Evolutionary conservation across 2,888 invertebrate species (phyloP), one percentile per base, ranked within the genome.

Genomic region (Entomobrya proxima): DNA sequence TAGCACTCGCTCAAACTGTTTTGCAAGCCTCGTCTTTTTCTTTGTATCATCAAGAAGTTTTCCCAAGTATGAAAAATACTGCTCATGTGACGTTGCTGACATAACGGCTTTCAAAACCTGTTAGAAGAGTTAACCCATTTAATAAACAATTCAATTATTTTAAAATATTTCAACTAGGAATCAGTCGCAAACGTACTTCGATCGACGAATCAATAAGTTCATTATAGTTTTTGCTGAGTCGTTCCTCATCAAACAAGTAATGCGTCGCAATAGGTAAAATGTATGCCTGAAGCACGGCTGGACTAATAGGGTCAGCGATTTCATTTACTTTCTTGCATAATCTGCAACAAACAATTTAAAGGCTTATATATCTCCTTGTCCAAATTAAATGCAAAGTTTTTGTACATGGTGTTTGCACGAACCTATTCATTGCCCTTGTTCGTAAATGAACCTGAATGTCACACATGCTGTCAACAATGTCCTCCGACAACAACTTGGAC

Each of bases 171-270:
- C 13, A n/a, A 32, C 50, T 5, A n/a, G 7, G 9, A 30, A n/a
- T 35, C 5, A 27, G 37, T 7, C 9, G 2, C 21, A 18, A 9
- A 37, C 37, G 2, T 58, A 86, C 87, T 80, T 86, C 86, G 40
- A 88, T 88, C 1, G 88, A 86, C 13, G 88, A 82, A 75, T 88
- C 87, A 50, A 88, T 87, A n/a, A 88, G 47, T 37, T 88, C 88
- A 18, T 86, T 88, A 24, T 52, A 76, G 74, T 88, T 82, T 27
- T 87, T 82, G 30, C 79, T 21, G 6, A 86, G 30, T 18, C 86
- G 82, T 13, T 84, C 85, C 24, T 88, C 88, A 37, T 88, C 86
- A 52, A 87, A 84, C 11, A 88, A 61, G 35, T 83, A 72, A 37
- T 88, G 88, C 21, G 86, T 72, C 6, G 88, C 88, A 7, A 88